Conservation (phyloP, 2,888 invertebrate genomes). For the Epinotia demarniana region DNA sequence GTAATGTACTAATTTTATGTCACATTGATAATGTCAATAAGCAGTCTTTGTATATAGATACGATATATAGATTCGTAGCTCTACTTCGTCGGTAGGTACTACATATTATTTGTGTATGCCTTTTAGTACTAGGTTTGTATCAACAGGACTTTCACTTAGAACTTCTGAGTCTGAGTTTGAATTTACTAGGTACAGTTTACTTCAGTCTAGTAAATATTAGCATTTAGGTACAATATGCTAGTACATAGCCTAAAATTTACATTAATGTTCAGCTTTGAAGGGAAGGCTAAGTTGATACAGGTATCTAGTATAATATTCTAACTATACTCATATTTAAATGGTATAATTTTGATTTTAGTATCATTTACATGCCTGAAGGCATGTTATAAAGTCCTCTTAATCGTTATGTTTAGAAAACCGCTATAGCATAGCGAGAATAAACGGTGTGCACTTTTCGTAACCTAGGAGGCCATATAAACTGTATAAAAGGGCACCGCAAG, state of each 20-base stretch:
- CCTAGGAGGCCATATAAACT: slow-evolving; percentile 53
- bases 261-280: neutral
- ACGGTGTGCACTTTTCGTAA: slow-evolving; percentile 43
- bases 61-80: no score
- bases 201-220: neutral
- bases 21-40: neutral
- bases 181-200: neutral
- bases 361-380: neutral
- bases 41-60: neutral
- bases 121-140: neutral
- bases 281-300: neutral
- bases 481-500: slow-evolving; percentile 59
- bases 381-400: neutral
- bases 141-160: neutral
- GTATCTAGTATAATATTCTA: neutral
- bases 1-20: neutral
- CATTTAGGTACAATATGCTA: neutral
- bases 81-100: no score
- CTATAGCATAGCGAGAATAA: slow-evolving; percentile 17
- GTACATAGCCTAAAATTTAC: neutral
- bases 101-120: no score
- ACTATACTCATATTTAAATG: neutral
- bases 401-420: neutral
- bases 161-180: neutral
- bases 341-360: neutral